phyloP scores from a whole-genome alignment of 2,797 vertebrate species.

The Neoniphon sammara region DNA sequence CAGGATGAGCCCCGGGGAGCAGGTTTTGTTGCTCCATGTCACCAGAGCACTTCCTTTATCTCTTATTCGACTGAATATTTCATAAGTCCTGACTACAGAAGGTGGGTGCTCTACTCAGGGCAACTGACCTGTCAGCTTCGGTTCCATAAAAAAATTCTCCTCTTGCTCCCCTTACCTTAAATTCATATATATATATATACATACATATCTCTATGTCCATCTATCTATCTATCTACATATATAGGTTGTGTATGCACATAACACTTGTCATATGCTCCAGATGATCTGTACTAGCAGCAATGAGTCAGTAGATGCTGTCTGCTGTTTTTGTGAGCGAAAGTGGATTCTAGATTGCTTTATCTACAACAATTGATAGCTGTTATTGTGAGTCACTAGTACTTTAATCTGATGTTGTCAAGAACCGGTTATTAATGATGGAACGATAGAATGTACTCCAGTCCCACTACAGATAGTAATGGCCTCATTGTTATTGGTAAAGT shows the following conservation, averaged over 20 bases:
- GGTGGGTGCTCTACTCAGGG: slow-evolving; percentile 42
- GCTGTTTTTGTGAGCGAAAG: slow-evolving; percentile 37
- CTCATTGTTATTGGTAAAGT: slow-evolving; percentile 38
- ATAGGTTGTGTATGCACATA: neutral
- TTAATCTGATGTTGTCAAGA: slow-evolving; percentile 49
- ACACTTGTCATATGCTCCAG: neutral
- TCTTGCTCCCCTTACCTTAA: slow-evolving; percentile 27
- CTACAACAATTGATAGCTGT: slow-evolving; percentile 49
- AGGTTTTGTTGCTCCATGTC: slow-evolving; percentile 56
- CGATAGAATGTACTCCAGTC: slow-evolving; percentile 37
- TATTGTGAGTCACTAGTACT: slow-evolving; percentile 39
- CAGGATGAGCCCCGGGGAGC: slow-evolving; percentile 47
- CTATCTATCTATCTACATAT: neutral
- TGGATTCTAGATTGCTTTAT: slow-evolving; percentile 42
- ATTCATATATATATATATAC: neutral
- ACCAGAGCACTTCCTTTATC: slow-evolving; percentile 61
- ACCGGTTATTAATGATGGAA: slow-evolving; percentile 46
- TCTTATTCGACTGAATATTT: slow-evolving; percentile 72
- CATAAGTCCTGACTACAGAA: slow-evolving; percentile 59
- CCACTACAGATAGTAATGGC: slow-evolving; percentile 24
- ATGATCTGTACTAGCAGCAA: neutral
- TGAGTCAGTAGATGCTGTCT: slow-evolving; percentile 6
- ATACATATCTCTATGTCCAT: too few species aligned
- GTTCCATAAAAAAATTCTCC: slow-evolving; percentile 7
- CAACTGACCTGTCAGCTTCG: slow-evolving; percentile 41